These are phyloP conservation scores for Mustela nigripes DNA, from an alignment of 2,113 vertebrate species.

Conservation along the genomic window DNA sequence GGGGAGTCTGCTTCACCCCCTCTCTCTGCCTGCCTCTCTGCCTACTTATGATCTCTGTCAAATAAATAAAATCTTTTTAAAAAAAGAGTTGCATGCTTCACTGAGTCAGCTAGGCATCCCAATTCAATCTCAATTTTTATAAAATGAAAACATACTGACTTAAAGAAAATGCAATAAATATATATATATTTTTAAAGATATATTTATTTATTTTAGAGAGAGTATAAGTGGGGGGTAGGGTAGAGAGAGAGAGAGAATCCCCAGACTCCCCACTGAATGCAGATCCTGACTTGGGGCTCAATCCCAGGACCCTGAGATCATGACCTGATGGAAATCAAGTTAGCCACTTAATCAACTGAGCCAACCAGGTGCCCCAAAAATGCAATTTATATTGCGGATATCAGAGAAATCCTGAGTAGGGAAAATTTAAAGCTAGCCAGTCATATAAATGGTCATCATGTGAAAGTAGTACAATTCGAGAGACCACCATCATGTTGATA, in stretches of 20 bases:
- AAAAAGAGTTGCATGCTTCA: too few relatives aligned
- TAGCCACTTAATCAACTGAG: background rate
- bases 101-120: background rate
- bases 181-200: background rate
- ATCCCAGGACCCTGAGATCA: background rate
- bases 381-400: background rate
- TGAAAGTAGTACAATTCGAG: background rate
- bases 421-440: slow-evolving; percentile 23
- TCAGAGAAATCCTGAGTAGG: background rate
- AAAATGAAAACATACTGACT: background rate
- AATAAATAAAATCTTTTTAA: too few relatives aligned
- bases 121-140: background rate
- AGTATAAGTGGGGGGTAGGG: background rate
- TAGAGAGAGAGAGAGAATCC: background rate
- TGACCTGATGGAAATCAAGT: background rate
- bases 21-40: too few relatives aligned
- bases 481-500: background rate
- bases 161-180: background rate
- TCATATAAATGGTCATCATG: background rate
- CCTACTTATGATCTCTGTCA: too few relatives aligned
- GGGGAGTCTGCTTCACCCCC: too few relatives aligned
- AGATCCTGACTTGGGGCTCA: background rate
- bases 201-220: background rate
- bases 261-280: background rate
- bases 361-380: background rate